Conservation (phyloP, 1,140 invertebrate species). For the Cepaea nemoralis region DNA sequence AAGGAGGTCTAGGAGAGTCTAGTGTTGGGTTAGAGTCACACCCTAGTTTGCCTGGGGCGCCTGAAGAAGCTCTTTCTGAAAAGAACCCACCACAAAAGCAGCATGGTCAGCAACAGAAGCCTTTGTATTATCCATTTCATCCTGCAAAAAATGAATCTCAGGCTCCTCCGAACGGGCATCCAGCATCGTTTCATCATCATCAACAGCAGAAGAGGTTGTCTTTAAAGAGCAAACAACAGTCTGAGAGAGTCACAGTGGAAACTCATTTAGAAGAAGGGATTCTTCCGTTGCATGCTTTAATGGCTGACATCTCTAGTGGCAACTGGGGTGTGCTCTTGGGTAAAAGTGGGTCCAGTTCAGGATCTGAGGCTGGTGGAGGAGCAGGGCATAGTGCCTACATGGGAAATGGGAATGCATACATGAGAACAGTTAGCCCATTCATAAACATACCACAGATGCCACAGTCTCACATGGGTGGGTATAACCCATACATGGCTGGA, state of each 20-base stretch:
- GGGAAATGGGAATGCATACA: constrained; percentile 5
- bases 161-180: neutral
- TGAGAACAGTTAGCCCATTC: neutral
- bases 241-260: constrained; percentile 18
- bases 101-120: neutral
- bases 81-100: neutral
- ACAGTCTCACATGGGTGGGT: neutral
- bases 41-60: constrained; percentile 9
- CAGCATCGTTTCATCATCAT: neutral
- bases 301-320: constrained; percentile 38
- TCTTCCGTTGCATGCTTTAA: constrained; percentile 19
- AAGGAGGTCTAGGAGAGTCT: neutral
- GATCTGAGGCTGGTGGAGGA: constrained; percentile 30
- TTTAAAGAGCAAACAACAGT: constrained; percentile 1
- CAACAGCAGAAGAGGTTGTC: neutral
- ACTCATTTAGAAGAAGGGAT: neutral
- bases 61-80: neutral
- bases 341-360: constrained; percentile 37
- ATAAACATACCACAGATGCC: neutral
- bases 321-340: constrained; percentile 39
- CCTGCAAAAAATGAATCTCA: neutral
- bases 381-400: constrained; percentile 22
- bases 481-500: constrained; percentile 14
- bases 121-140: neutral
- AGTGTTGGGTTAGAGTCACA: neutral